Percentiles rank a stretch among this genome's conserved stretches.
Conservation (phyloP, 2,888 invertebrate species). For the Tridacna gigas region DNA sequence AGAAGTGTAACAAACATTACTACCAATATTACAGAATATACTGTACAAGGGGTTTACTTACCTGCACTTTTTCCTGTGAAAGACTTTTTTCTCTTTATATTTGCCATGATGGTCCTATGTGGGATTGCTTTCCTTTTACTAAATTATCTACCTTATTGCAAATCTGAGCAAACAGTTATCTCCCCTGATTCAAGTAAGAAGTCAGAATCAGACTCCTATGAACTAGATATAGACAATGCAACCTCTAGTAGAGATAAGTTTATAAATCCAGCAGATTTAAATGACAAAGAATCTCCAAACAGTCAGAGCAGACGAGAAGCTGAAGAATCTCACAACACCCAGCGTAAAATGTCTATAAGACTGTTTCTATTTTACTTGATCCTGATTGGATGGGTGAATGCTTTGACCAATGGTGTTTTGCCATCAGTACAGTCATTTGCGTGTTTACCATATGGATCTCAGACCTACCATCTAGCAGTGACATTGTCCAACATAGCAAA, state of each 20-base stretch:
- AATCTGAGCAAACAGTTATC: slow-evolving; percentile 61
- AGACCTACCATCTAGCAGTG: slow-evolving; percentile 91
- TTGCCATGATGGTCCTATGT: slow-evolving; percentile 88
- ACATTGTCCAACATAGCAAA: slow-evolving; percentile 92
- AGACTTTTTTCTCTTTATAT: slow-evolving; percentile 89
- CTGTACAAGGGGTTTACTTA: slow-evolving; percentile 76
- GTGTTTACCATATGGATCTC: slow-evolving; percentile 91
- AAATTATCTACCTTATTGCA: slow-evolving; percentile 84
- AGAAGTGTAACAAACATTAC: slow-evolving; percentile 55
- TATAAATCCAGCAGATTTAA: background rate
- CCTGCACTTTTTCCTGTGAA: slow-evolving; percentile 88
- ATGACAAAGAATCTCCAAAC: slow-evolving; percentile 3
- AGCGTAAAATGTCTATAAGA: slow-evolving; percentile 3
- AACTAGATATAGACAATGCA: background rate
- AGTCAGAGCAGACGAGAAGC: background rate
- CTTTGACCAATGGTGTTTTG: slow-evolving; percentile 91
- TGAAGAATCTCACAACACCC: slow-evolving; percentile 17
- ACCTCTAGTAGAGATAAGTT: slow-evolving; percentile 15
- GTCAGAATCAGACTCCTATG: background rate
- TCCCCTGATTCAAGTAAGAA: background rate
- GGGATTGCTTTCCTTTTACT: slow-evolving; percentile 88
- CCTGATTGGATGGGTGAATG: slow-evolving; percentile 87
- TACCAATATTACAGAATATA: slow-evolving; percentile 84
- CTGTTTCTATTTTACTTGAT: slow-evolving; percentile 79
- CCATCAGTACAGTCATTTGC: slow-evolving; percentile 93